These are phyloP conservation scores for Tetragonula clypearis DNA, from an alignment of 1,140 invertebrate genomes.

Conservation along the genomic window DNA sequence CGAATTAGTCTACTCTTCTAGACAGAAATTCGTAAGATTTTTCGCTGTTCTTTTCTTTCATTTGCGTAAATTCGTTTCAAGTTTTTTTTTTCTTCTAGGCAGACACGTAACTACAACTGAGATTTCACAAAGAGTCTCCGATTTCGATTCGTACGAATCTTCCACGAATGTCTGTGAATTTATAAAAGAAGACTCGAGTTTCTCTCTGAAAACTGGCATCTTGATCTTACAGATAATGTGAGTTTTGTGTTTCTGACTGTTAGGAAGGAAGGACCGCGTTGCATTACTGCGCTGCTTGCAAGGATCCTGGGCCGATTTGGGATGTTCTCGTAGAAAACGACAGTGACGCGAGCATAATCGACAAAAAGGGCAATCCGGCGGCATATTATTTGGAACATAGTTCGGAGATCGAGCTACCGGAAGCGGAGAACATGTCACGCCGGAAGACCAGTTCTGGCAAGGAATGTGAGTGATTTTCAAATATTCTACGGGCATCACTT, in stretches of 20 bases:
- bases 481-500: no score
- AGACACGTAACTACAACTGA: no score
- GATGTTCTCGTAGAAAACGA: conserved; percentile 86
- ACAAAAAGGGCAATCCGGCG: conserved; percentile 86
- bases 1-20: no score
- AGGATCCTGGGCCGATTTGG: conserved; percentile 85
- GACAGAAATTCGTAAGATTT: no score
- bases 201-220: neutral
- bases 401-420: conserved; percentile 84
- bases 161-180: no score
- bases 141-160: no score
- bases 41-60: no score
- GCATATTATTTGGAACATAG: conserved; percentile 86
- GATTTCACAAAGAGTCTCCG: no score
- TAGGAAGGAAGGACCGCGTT: conserved; percentile 90
- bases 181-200: neutral
- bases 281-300: conserved; percentile 89
- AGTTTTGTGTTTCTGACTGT: conserved; percentile 6
- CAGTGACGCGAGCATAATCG: conserved; percentile 85
- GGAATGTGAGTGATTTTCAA: conserved; percentile 75
- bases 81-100: no score
- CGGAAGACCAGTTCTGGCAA: conserved; percentile 73
- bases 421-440: conserved; percentile 77
- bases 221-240: neutral
- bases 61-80: no score